These are phyloP conservation scores for Eupithecia exiguata DNA, from an alignment of 2,888 invertebrate genomes.

Conservation along the genomic window DNA sequence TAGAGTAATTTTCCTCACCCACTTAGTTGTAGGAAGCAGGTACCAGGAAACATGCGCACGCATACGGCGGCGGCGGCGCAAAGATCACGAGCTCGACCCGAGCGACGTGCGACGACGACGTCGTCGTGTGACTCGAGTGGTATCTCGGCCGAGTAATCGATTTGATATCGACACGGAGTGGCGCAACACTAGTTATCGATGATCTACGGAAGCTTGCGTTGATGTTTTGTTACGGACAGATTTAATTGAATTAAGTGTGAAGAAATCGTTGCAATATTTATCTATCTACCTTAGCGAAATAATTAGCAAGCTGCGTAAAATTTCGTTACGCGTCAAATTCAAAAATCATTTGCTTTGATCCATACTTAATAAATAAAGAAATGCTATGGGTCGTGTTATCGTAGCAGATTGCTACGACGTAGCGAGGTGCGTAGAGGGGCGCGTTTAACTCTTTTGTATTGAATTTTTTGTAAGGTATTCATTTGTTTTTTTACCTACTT, in stretches of 20 bases:
- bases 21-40: background rate
- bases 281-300: background rate
- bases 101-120: too few relatives aligned
- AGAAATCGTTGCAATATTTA: conserved; percentile 2
- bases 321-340: background rate
- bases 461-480: background rate
- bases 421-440: background rate
- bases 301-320: background rate
- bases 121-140: background rate
- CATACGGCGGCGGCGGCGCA: conserved; percentile 21
- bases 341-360: background rate
- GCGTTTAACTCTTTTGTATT: conserved; percentile 1
- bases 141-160: conserved; percentile 41
- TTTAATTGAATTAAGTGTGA: background rate
- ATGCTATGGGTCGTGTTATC: background rate
- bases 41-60: conserved; percentile 15
- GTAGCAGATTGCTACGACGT: background rate
- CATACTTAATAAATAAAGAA: background rate
- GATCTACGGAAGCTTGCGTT: conserved; percentile 21
- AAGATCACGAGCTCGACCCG: conserved; percentile 32
- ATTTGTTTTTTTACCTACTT: too few relatives aligned
- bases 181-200: conserved; percentile 35
- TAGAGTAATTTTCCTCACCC: background rate
- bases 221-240: conserved; percentile 17
- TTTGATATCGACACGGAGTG: conserved; percentile 41